Percentiles rank a stretch among this genome's conserved stretches.
phyloP scores from a whole-genome alignment of 2,113 vertebrate genomes.

The Sturnira hondurensis region DNA sequence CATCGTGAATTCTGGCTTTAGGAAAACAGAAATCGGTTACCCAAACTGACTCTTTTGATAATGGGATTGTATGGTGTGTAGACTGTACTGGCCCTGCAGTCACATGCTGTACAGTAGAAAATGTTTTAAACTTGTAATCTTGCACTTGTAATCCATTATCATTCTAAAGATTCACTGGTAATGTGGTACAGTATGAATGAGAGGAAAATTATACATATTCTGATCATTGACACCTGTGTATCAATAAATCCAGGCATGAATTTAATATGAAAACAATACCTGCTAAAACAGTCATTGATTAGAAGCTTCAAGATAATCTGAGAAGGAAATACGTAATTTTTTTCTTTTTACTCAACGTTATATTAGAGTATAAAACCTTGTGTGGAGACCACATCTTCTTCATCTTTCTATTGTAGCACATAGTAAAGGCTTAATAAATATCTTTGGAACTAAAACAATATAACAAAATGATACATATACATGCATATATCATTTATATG shows the following conservation, averaged over 20 bases:
- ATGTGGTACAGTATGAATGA: too few relatives aligned
- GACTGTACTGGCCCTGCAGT: not conserved
- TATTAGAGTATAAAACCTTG: not conserved
- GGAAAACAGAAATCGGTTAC: not conserved
- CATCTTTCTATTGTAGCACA: not conserved
- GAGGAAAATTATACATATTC: too few relatives aligned
- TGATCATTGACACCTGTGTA: not conserved
- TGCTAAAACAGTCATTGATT: not conserved
- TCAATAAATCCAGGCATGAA: not conserved
- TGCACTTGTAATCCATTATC: too few relatives aligned
- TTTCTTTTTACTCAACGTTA: not conserved
- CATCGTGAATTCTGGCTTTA: conserved; percentile 58
- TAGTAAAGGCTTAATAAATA: not conserved
- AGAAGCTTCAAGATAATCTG: not conserved
- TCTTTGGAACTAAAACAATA: not conserved
- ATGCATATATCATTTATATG: not conserved
- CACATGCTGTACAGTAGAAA: not conserved
- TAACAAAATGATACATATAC: not conserved
- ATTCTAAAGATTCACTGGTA: too few relatives aligned
- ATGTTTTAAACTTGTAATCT: too few relatives aligned
- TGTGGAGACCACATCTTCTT: not conserved
- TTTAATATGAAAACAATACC: not conserved
- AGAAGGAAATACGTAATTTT: not conserved
- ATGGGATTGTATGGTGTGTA: not conserved
- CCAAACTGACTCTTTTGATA: not conserved